Conservation (phyloP, 2,888 invertebrate genomes). For the Platycnemis pennipes region DNA sequence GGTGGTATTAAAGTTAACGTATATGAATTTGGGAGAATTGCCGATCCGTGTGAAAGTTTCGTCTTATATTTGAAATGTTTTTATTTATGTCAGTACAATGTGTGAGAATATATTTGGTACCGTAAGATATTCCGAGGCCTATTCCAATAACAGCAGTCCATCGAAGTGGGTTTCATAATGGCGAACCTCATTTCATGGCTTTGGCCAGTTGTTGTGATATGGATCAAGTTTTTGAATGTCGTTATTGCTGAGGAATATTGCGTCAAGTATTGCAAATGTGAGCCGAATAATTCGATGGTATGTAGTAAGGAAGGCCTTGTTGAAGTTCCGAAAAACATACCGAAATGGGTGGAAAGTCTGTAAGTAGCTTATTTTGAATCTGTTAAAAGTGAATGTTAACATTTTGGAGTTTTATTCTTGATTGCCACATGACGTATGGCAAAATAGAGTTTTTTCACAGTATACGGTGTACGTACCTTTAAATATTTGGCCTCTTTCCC, state of each 20-base stretch:
- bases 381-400: conserved; percentile 61
- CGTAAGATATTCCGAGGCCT: background rate
- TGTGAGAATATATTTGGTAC: conserved; percentile 47
- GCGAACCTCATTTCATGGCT: conserved; percentile 62
- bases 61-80: background rate
- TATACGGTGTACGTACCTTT: conserved; percentile 70
- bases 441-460: conserved; percentile 74
- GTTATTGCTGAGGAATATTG: conserved; percentile 79
- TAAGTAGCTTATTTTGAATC: conserved; percentile 79
- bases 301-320: conserved; percentile 87
- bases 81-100: background rate
- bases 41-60: background rate
- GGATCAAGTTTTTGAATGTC: background rate
- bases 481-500: conserved; percentile 74
- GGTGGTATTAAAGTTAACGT: conserved; percentile 28
- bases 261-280: conserved; percentile 86
- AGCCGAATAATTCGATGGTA: conserved; percentile 86
- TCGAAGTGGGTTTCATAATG: conserved; percentile 49
- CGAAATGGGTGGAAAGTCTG: conserved; percentile 88
- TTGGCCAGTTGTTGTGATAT: conserved; percentile 59
- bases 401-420: conserved; percentile 74
- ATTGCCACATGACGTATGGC: conserved; percentile 74
- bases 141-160: conserved; percentile 18
- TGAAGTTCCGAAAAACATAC: conserved; percentile 86
- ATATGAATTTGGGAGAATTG: background rate